Evolutionary conservation across 2,113 vertebrate genomes (phyloP), one percentile per base, ranked within the genome.

Genomic region (Saguinus imperator): DNA sequence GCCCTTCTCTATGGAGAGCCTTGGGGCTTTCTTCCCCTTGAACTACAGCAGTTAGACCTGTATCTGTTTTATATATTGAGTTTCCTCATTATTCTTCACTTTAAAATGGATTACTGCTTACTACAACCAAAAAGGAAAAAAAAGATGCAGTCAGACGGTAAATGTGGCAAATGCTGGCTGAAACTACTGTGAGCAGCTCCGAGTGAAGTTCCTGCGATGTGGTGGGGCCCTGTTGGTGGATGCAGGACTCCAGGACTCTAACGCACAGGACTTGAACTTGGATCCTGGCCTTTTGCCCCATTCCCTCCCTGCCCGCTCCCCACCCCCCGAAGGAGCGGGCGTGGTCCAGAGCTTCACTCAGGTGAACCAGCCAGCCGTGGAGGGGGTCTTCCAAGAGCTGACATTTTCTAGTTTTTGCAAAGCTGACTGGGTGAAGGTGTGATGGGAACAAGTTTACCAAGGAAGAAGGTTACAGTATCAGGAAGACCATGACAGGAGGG

Each of bases 351-450:
- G 64, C 32, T 32, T 7, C 40, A 4, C 16, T 21, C 21, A 29
- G 61, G 16, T 1, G 27, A 14, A 4, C 37, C 0, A 9, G 43
- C 18, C 9, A 5, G 12, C 5, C 0, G 0, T 6, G 8, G 52
- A 27, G 20, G 37, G 21, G 21, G 68, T 27, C 50, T 79, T 11
- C 3, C 5, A 37, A 43, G 35, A 20, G 70, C 32, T 40, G 57
- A 37, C 11, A 6, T 88, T 68, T 27, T 58, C 20, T 20, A 40
- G 72, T 6, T 27, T 6, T 4, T 21, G 12, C 5, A 27, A 91
- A 37, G 70, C 17, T 17, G 14, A n/a, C 40, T 0, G 2, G 80
- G 17, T 0, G n/a, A 57, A 76, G 29, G 29, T 3, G 10, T 37
- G 50, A 35, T 8, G 3, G 91, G 66, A 82, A 27, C 16, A 58